Percentiles rank a stretch among this genome's conserved stretches.
These are phyloP conservation scores for Drosophila ohnishii DNA, from an alignment of 1,140 invertebrate species.

Conservation along the genomic window DNA sequence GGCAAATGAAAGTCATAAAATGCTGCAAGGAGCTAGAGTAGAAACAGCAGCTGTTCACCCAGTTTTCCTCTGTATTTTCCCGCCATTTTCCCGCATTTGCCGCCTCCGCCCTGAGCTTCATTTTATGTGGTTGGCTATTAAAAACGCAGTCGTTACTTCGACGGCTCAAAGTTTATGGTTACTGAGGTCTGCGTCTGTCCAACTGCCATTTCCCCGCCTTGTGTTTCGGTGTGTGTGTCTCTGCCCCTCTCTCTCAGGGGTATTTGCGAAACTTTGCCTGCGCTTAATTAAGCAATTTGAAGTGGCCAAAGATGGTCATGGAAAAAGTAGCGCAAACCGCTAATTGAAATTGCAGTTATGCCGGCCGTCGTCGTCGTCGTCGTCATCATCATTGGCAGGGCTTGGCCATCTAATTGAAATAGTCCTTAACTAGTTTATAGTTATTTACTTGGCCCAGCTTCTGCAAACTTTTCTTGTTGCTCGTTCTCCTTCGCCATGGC, in stretches of 20 bases:
- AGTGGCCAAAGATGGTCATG: conserved; percentile 52
- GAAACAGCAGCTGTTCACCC: conserved; percentile 33
- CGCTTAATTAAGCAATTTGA: conserved; percentile 79
- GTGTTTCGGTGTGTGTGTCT: conserved; percentile 1
- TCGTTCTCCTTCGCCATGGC: not conserved
- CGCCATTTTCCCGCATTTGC: conserved; percentile 5
- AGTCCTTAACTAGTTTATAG: conserved; percentile 79
- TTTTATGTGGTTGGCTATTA: conserved; percentile 68
- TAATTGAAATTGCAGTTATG: conserved; percentile 81
- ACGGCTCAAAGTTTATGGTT: conserved; percentile 71
- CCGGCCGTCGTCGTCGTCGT: conserved; percentile 16
- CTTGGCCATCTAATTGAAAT: conserved; percentile 75
- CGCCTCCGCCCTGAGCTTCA: not conserved
- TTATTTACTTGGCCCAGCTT: conserved; percentile 66
- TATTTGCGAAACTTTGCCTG: conserved; percentile 74
- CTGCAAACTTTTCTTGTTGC: conserved; percentile 46
- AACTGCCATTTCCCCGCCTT: conserved; percentile 12
- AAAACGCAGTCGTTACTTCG: conserved; percentile 74
- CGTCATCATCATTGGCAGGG: conserved; percentile 40
- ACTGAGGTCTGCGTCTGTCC: conserved; percentile 19
- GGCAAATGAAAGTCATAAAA: conserved; percentile 73
- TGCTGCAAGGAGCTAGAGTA: conserved; percentile 47
- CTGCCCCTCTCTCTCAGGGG: conserved; percentile 6
- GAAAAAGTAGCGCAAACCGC: conserved; percentile 74
- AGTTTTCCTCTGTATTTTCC: not conserved